These are phyloP conservation scores for Cepaea hortensis DNA, from an alignment of 2,888 invertebrate genomes.

Conservation along the genomic window DNA sequence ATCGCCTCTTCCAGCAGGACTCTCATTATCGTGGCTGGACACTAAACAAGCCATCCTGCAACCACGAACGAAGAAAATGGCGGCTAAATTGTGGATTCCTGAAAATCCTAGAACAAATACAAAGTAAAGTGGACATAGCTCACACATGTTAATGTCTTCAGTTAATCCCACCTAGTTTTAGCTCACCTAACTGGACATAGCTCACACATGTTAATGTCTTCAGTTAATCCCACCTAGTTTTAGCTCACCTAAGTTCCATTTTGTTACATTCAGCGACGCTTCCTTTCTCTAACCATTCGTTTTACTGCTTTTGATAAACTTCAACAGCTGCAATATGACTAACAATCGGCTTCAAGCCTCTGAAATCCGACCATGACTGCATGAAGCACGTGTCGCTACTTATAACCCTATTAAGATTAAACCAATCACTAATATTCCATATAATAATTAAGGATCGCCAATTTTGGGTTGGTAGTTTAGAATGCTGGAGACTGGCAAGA, in stretches of 20 bases:
- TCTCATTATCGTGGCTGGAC: slow-evolving; percentile 94
- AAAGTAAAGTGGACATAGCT: slow-evolving; percentile 48
- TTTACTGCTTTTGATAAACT: too few relatives aligned
- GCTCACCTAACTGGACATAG: slow-evolving; percentile 47
- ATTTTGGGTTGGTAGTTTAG: too few relatives aligned
- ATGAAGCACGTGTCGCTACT: too few relatives aligned
- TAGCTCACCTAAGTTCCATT: neutral
- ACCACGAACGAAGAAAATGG: slow-evolving; percentile 85
- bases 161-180: slow-evolving; percentile 44
- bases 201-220: slow-evolving; percentile 52
- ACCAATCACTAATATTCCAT: too few relatives aligned
- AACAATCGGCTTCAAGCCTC: too few relatives aligned
- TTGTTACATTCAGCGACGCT: too few relatives aligned
- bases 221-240: slow-evolving; percentile 46
- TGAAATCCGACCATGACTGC: too few relatives aligned
- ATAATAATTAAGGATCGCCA: too few relatives aligned
- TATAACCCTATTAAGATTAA: too few relatives aligned
- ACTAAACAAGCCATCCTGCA: slow-evolving; percentile 83
- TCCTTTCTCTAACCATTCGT: too few relatives aligned
- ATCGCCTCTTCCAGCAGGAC: slow-evolving; percentile 77
- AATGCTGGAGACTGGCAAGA: too few relatives aligned
- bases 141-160: slow-evolving; percentile 52
- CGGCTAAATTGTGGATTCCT: slow-evolving; percentile 95
- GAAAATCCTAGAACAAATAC: slow-evolving; percentile 65
- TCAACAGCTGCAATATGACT: too few relatives aligned